Base-by-base conservation (phyloP, 2,113 vertebrate genomes). In the Ancistrus triradiatus region DNA sequence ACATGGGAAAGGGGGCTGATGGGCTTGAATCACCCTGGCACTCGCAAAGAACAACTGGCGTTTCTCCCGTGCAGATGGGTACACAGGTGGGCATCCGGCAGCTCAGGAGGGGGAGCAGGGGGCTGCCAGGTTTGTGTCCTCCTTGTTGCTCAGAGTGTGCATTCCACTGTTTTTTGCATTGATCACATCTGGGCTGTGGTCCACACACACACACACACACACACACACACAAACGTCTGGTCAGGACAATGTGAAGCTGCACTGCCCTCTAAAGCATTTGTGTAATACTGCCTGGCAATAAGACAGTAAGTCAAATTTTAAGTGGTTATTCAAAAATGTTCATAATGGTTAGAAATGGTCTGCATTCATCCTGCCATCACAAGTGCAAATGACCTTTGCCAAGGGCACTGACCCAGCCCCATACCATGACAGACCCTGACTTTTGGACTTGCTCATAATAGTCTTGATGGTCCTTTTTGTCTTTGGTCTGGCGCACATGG, bases 41-140 rank as follows among this genome's bases (percentile, higher is more conserved):
- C 72, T 69, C 58, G 68, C 75, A 77, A 80, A 81, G 74, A 85
- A 87, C 85, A 87, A 86, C 85, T 87, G 86, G 82, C 72, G 57
- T 75, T 72, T 78, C 72, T 79, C 62, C 73, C 73, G 69, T 73
- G 78, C 87, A 87, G 86, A 89, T 86, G 87, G 86, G 83, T 79
- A 85, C 77, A 80, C 87, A 89, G 87, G 86, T 87, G 87, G 85
- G 75, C 77, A 80, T 52, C 51, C 50, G 44, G 69, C 59, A 71
- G 59, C 19, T 59, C 76, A 76, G 70, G 69, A 67, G 69, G 46
- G 68, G 48, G 59, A n/a, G 53, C 15, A 28, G 56, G 73, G 17
- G 60, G 74, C 55, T 85, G 87, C 85, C 87, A 87, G 81, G 77
- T 83, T 83, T 81, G 75, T 84, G 80, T 84, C 81, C 70, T 70